Evolutionary conservation across 92 coral and sea anemone genomes (phyloP).

Genomic region (Virgularia gustaviana): DNA sequence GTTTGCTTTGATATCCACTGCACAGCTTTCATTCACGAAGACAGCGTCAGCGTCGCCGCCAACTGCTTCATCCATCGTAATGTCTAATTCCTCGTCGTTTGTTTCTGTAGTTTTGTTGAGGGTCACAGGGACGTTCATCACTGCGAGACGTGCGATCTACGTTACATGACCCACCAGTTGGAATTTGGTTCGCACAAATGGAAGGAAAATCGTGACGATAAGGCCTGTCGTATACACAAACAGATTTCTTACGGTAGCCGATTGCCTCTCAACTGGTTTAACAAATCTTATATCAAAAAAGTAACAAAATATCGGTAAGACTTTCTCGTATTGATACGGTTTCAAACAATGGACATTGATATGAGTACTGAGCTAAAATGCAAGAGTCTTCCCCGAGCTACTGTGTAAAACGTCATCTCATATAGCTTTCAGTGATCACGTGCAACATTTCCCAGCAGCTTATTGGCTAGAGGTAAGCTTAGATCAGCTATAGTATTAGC

Average conservation of each 20-base stretch:
- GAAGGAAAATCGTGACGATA: background rate
- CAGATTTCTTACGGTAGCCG: background rate
- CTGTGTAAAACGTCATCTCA: background rate
- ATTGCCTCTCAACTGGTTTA: too few relatives aligned
- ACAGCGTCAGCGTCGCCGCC: background rate
- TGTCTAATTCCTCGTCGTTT: background rate
- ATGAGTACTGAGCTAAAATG: background rate
- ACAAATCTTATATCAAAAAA: background rate
- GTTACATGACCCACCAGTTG: constrained; percentile 24
- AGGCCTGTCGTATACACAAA: background rate
- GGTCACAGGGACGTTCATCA: constrained; percentile 1
- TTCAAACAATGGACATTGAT: background rate
- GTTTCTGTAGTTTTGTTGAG: constrained; percentile 24
- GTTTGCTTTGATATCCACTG: background rate
- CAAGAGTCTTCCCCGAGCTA: constrained; percentile 21
- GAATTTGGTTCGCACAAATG: background rate
- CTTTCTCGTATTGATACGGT: background rate
- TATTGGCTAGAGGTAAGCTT: too few relatives aligned
- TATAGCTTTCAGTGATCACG: background rate
- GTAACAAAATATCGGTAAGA: background rate
- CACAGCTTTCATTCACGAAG: background rate
- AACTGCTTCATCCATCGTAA: constrained; percentile 19
- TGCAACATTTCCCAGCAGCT: background rate
- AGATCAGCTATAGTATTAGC: too few relatives aligned
- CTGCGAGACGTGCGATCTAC: constrained; percentile 28